Base-by-base conservation (phyloP, 2,888 invertebrate species). In the Lampropteryx suffumata region DNA sequence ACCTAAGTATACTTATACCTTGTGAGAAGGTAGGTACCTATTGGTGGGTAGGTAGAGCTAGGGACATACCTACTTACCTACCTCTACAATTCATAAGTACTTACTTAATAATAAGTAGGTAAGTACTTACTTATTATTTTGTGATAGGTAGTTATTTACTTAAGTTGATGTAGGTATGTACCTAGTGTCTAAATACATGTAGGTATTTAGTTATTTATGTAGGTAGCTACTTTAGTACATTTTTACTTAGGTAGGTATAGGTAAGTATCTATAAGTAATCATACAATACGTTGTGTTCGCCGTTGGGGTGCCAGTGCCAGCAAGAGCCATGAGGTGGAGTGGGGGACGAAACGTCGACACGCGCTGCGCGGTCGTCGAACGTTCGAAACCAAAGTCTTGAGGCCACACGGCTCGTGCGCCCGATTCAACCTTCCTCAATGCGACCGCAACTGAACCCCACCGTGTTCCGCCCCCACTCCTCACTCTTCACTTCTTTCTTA, bases 341-440 rank as follows among this genome's bases (percentile, higher is more conserved):
- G 79, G 71, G 80, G 81, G 74, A 73, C 69, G 76, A 73, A 69
- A 76, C 65, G 74, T 71, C 81, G 82, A 90, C 92, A 92, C 92
- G 92, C 91, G 92, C 87, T 74, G 77, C 77, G 76, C 85, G 87
- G 86, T 87, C 88, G 83, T 77, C 85, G 89, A 88, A 87, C 89
- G 89, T 76, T 78, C 74, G 86, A 67, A 88, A 86, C 84, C 88
- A 67, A 68, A 65, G 82, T 83, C 50, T 29, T 69, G 84, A 84
- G 84, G 88, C 90, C 79, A 61, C 63, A 52, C 76, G 80, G 84
- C 87, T 85, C 86, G 86, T 87, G 89, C 84, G 85, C 81, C 84
- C 88, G 84, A 85, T 86, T 87, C 88, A 89, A 89, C 90, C 90
- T 90, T 89, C 88, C 90, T 89, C 90, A 90, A 90, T 73, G 85